Percentiles rank a stretch among this genome's conserved stretches.
phyloP scores from a whole-genome alignment of 2,113 vertebrate species.

The Psilopogon haemacephalus region DNA sequence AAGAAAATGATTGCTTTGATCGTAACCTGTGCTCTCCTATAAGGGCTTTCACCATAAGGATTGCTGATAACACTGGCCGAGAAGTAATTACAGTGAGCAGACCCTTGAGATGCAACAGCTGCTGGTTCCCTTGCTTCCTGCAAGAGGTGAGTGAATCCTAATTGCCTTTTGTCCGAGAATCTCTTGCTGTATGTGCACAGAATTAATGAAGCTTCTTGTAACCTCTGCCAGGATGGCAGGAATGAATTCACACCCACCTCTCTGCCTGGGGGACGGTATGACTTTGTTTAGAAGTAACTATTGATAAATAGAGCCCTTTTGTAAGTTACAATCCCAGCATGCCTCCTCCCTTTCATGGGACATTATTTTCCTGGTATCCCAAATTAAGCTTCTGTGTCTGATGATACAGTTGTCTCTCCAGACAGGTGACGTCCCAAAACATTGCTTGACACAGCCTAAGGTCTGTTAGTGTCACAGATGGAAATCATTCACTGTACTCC shows the following conservation, averaged over 20 bases:
- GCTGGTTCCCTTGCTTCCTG: conserved; percentile 92
- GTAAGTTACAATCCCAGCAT: rapidly evolving
- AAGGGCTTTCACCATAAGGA: conserved; percentile 86
- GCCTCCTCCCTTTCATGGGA: background rate
- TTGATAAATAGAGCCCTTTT: background rate
- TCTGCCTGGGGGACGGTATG: rapidly evolving
- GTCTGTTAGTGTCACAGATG: background rate
- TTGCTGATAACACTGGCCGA: conserved; percentile 83
- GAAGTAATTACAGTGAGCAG: conserved; percentile 89
- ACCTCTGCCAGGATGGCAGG: background rate
- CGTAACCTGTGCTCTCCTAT: conserved; percentile 90
- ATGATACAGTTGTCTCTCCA: background rate
- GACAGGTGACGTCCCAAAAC: background rate
- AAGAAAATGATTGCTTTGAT: conserved; percentile 92
- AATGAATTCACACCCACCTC: background rate
- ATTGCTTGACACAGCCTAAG: background rate
- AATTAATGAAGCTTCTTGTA: background rate
- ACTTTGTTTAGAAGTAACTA: background rate
- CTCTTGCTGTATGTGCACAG: background rate
- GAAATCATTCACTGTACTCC: background rate
- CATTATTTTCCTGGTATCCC: background rate
- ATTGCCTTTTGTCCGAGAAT: background rate
- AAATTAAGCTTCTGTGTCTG: background rate
- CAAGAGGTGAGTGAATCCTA: conserved; percentile 83
- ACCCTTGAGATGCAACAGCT: conserved; percentile 91